These are phyloP conservation scores for Galendromus occidentalis DNA, from an alignment of 1,140 invertebrate species.

Conservation along the genomic window DNA sequence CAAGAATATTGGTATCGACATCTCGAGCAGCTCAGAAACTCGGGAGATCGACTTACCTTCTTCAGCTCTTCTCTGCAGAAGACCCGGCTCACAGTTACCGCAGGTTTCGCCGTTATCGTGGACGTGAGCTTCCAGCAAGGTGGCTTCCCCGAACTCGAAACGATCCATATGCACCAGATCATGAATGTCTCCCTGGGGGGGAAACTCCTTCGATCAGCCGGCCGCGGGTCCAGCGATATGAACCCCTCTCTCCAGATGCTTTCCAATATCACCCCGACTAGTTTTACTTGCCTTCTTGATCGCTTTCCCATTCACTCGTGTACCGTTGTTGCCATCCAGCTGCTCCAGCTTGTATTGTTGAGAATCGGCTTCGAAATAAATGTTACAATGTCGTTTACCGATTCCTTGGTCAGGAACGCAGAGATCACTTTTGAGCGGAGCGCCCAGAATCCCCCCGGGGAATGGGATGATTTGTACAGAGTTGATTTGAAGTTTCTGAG, in stretches of 20 bases:
- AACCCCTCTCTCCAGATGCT: too few relatives aligned
- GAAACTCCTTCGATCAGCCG: too few relatives aligned
- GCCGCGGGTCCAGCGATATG: too few relatives aligned
- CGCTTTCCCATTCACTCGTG: background rate
- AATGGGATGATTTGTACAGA: conserved; percentile 1
- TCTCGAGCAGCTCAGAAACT: background rate
- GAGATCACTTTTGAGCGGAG: conserved; percentile 10
- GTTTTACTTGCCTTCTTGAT: background rate
- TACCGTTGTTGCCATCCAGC: background rate
- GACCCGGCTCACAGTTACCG: background rate
- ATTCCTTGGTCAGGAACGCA: background rate
- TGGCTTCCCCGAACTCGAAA: background rate
- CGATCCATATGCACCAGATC: conserved; percentile 7
- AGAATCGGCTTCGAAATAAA: background rate
- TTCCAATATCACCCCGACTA: too few relatives aligned
- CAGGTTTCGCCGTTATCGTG: background rate
- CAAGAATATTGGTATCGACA: background rate
- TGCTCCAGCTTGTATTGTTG: conserved; percentile 7
- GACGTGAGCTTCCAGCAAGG: background rate
- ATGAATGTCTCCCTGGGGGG: background rate
- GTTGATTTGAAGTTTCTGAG: background rate
- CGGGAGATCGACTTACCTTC: background rate
- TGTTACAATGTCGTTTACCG: conserved; percentile 7
- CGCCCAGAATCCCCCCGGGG: background rate
- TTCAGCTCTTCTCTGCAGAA: background rate